Conservation (phyloP, 92 coral and sea anemone genomes). For the Paragorgia papillata region DNA sequence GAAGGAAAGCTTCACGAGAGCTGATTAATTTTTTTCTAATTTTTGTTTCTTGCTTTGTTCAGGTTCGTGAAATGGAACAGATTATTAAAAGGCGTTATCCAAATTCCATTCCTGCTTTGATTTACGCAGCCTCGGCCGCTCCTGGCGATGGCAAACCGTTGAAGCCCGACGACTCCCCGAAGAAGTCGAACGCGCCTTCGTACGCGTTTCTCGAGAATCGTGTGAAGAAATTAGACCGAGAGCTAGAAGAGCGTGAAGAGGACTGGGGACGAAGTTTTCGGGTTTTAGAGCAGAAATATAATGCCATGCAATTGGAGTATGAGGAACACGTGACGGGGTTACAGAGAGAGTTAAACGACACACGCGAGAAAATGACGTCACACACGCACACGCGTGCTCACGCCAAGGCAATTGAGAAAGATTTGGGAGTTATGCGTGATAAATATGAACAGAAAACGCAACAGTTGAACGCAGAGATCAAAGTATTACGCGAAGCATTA, state of each 20-base stretch:
- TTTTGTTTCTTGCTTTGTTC: not conserved
- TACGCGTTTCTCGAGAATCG: conserved; percentile 80
- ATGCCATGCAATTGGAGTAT: conserved; percentile 81
- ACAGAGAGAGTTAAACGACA: conserved; percentile 67
- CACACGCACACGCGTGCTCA: conserved; percentile 68
- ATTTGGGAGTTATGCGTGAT: conserved; percentile 69
- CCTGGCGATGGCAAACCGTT: conserved; percentile 91
- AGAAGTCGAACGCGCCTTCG: conserved; percentile 80
- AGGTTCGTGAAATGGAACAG: conserved; percentile 99
- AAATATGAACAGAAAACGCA: conserved; percentile 69
- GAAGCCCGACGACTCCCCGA: conserved; percentile 73
- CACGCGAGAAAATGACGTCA: conserved; percentile 62
- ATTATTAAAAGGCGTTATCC: conserved; percentile 96
- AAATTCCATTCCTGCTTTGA: conserved; percentile 95
- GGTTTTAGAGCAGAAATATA: conserved; percentile 87
- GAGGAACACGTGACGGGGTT: conserved; percentile 76
- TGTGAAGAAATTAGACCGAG: conserved; percentile 78
- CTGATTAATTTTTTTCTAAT: too few species aligned
- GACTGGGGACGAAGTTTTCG: conserved; percentile 81
- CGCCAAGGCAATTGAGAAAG: conserved; percentile 72
- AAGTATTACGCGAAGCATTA: conserved; percentile 73
- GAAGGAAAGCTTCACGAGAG: too few species aligned
- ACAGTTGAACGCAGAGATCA: conserved; percentile 74
- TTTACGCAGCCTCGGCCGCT: conserved; percentile 97
- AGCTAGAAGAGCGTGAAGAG: conserved; percentile 90